Percentiles rank a stretch among this genome's conserved stretches.
These are phyloP conservation scores for Falco punctatus DNA, from an alignment of 2,113 vertebrate genomes.

Conservation along the genomic window DNA sequence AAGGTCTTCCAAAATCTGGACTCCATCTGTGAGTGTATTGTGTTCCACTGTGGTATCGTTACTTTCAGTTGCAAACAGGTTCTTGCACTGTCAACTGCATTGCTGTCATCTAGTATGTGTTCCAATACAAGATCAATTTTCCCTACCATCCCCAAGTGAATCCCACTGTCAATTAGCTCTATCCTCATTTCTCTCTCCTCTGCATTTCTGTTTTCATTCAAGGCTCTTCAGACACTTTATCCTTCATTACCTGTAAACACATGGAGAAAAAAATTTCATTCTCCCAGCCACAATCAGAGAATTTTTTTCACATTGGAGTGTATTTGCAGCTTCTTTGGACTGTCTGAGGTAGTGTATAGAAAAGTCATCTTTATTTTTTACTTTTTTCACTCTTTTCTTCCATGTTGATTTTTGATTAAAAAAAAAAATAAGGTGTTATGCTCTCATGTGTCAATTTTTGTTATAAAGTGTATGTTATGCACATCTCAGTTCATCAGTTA, in stretches of 20 bases:
- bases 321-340: background rate
- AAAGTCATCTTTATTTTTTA: background rate
- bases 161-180: background rate
- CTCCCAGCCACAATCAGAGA: background rate
- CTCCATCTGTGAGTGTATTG: rapidly evolving
- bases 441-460: background rate
- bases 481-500: background rate
- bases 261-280: background rate
- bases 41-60: background rate
- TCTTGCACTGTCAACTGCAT: background rate
- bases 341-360: background rate
- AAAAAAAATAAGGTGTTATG: background rate
- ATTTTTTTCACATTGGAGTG: background rate
- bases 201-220: background rate
- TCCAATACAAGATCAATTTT: background rate
- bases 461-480: background rate
- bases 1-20: background rate
- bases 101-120: background rate
- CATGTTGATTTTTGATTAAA: background rate
- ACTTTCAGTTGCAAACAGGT: background rate
- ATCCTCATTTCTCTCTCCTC: background rate
- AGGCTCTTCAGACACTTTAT: background rate
- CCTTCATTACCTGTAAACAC: background rate
- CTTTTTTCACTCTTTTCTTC: background rate
- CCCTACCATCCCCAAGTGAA: background rate